Percentiles rank a stretch among this genome's conserved stretches.
These are phyloP conservation scores for Leptarthrus brevirostris DNA, from an alignment of 2,888 invertebrate genomes.

Conservation along the genomic window DNA sequence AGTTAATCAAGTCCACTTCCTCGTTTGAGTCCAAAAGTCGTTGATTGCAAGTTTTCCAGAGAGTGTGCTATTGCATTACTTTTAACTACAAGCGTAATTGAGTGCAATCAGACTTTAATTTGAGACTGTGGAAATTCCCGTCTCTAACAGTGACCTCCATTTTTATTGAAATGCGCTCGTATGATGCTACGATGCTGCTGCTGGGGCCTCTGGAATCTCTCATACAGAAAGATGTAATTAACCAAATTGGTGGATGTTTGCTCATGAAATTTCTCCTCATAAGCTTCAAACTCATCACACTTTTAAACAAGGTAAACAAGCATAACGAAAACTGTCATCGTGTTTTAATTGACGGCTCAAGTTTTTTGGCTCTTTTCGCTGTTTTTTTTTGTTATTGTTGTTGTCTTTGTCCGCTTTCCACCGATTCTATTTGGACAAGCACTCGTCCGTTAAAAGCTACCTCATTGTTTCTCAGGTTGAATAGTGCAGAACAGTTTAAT, in stretches of 20 bases:
- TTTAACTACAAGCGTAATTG: slow-evolving; percentile 3
- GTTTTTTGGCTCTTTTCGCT: background rate
- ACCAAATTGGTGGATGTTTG: slow-evolving; percentile 34
- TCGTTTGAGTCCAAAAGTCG: background rate
- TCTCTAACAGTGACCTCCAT: background rate
- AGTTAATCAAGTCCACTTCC: too few species aligned
- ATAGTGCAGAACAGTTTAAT: too few species aligned
- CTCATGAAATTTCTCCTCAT: background rate
- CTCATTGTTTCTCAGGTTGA: too few species aligned
- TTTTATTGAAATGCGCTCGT: background rate
- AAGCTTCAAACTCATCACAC: slow-evolving; percentile 7
- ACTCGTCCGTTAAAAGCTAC: slow-evolving; percentile 13
- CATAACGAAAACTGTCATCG: slow-evolving; percentile 15
- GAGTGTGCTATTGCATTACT: background rate
- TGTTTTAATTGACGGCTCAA: slow-evolving; percentile 11
- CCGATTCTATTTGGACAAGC: slow-evolving; percentile 21
- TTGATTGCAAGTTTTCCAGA: background rate
- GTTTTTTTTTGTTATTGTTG: too few species aligned
- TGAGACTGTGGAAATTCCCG: background rate
- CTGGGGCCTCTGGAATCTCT: background rate
- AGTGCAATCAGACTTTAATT: slow-evolving; percentile 25
- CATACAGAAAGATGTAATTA: slow-evolving; percentile 16
- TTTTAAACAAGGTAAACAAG: slow-evolving; percentile 41
- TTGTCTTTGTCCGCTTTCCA: background rate
- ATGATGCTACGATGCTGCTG: background rate